Evolutionary conservation across 2,888 invertebrate genomes (phyloP).

Genomic region (Drosophila ochracea): DNA sequence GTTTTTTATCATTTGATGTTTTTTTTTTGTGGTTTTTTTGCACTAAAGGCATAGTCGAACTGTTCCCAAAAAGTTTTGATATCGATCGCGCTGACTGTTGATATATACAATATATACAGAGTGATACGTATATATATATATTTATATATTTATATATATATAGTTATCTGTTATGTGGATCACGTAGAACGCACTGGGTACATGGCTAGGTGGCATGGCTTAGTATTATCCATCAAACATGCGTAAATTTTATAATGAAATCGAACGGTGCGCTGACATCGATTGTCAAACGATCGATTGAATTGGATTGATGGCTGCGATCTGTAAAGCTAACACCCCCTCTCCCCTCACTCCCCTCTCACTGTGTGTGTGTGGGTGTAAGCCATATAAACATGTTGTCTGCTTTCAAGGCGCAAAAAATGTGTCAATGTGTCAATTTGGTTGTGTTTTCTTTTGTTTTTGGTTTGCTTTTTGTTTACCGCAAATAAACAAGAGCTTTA

Average conservation of each 20-base stretch:
- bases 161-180: slow-evolving; percentile 31
- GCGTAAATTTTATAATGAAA: slow-evolving; percentile 78
- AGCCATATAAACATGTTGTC: slow-evolving; percentile 13
- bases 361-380: neutral
- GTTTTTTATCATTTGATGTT: neutral
- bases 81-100: slow-evolving; percentile 24
- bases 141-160: neutral
- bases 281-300: slow-evolving; percentile 49
- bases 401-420: slow-evolving; percentile 61
- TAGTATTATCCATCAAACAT: slow-evolving; percentile 67
- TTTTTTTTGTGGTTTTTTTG: neutral
- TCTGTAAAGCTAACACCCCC: slow-evolving; percentile 35
- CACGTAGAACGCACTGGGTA: slow-evolving; percentile 51
- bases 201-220: slow-evolving; percentile 34
- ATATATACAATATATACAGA: neutral
- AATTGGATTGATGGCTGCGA: slow-evolving; percentile 37
- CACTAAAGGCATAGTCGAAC: slow-evolving; percentile 20
- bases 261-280: slow-evolving; percentile 61
- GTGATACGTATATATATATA: slow-evolving; percentile 3
- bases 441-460: slow-evolving; percentile 36
- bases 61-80: slow-evolving; percentile 10
- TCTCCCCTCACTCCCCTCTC: neutral
- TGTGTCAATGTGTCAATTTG: slow-evolving; percentile 80
- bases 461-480: slow-evolving; percentile 25
- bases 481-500: slow-evolving; percentile 53